phyloP scores from a whole-genome alignment of 2,888 invertebrate genomes.

The Scaptomyza tumidula region DNA sequence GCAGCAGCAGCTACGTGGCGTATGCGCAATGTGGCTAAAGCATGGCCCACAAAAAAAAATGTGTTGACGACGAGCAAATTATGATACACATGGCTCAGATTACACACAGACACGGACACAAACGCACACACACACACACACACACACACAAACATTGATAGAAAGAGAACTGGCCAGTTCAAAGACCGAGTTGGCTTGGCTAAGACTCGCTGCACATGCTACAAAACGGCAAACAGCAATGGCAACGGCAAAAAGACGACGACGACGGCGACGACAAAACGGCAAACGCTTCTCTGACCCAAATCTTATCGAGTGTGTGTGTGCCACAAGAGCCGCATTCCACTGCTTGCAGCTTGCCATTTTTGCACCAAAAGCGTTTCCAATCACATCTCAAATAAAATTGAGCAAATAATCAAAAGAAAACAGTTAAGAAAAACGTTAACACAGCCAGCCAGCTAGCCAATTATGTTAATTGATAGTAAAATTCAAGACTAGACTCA shows the following conservation, averaged over 20 bases:
- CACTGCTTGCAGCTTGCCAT: slow-evolving; percentile 40
- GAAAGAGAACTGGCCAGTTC: slow-evolving; percentile 48
- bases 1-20: slow-evolving; percentile 59
- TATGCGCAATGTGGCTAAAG: slow-evolving; percentile 69
- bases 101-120: slow-evolving; percentile 29
- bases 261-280: slow-evolving; percentile 4
- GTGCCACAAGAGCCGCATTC: slow-evolving; percentile 50
- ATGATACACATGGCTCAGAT: slow-evolving; percentile 67
- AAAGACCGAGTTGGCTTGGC: slow-evolving; percentile 54
- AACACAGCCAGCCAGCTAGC: slow-evolving; percentile 30
- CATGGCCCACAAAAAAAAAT: slow-evolving; percentile 53
- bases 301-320: slow-evolving; percentile 37
- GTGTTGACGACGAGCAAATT: slow-evolving; percentile 43
- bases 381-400: slow-evolving; percentile 57
- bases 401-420: slow-evolving; percentile 52
- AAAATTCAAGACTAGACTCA: slow-evolving; percentile 61
- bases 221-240: slow-evolving; percentile 8
- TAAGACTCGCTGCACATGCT: slow-evolving; percentile 23
- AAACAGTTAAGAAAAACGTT: slow-evolving; percentile 22
- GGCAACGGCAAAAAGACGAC: slow-evolving; percentile 7
- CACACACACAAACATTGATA: slow-evolving; percentile 5
- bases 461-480: slow-evolving; percentile 76
- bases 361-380: slow-evolving; percentile 42
- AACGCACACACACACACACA: slow-evolving; percentile 8
- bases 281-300: slow-evolving; percentile 55